Percentiles rank a stretch among this genome's conserved stretches.
Conservation (phyloP, 1,140 invertebrate genomes). For the Drosophila jambulina region DNA sequence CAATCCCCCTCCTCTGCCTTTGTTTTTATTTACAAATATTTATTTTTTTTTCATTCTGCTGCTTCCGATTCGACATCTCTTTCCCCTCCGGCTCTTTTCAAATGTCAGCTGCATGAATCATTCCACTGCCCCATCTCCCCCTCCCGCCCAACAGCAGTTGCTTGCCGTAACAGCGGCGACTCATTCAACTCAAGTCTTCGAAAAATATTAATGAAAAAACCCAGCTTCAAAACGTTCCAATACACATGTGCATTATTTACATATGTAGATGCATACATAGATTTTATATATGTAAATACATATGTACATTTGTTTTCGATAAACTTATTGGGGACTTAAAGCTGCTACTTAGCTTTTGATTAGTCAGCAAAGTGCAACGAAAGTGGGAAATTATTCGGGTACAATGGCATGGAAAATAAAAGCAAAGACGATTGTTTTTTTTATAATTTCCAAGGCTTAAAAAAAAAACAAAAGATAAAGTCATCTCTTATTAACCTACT, state of each 20-base stretch:
- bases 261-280: slow-evolving; percentile 1
- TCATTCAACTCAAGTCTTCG: slow-evolving; percentile 28
- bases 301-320: slow-evolving; percentile 5
- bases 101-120: slow-evolving; percentile 38
- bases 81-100: slow-evolving; percentile 1
- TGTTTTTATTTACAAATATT: slow-evolving; percentile 31
- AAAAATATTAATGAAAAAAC: slow-evolving; percentile 17
- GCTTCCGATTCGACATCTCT: slow-evolving; percentile 26
- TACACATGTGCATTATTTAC: slow-evolving; percentile 27
- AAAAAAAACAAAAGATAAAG: background rate
- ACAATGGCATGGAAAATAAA: slow-evolving; percentile 1
- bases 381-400: slow-evolving; percentile 8
- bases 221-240: slow-evolving; percentile 26
- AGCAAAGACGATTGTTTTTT: background rate
- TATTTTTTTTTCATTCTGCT: slow-evolving; percentile 11
- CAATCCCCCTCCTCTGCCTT: slow-evolving; percentile 4
- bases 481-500: background rate
- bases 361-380: slow-evolving; percentile 34
- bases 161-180: slow-evolving; percentile 9
- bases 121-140: slow-evolving; percentile 2
- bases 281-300: background rate
- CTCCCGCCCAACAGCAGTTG: slow-evolving; percentile 21
- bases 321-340: slow-evolving; percentile 34
- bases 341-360: slow-evolving; percentile 29
- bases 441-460: no score